Base-by-base conservation (phyloP, 1,140 invertebrate species). In the Lepidostoma basale region DNA sequence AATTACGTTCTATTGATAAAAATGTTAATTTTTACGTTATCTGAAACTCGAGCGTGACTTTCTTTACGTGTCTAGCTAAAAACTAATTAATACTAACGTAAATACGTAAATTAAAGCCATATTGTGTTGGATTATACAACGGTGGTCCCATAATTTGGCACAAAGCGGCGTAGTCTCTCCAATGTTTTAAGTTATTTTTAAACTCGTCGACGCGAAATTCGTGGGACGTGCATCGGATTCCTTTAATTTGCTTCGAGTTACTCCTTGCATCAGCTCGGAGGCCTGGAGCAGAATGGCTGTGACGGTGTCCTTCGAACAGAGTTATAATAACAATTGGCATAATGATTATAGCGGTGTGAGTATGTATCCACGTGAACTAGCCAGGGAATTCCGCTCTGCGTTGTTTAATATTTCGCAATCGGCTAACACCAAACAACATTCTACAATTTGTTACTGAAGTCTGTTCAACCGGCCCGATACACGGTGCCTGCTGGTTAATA, bases 151-250 rank as follows among this genome's bases (percentile, higher is more conserved):
- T 30, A 49, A 18, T 18, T 18, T n/a, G 10, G 10, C 20, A 28
- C 26, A 36, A 16, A 10, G 26, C 22, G 25, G 8, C 1, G 45
- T 22, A 42, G n/a, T 44, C 23, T 60, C 20, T 12, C 20, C 42
- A 23, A 42, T 44, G 20, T 60, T 60, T 60, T 25, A 39, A 14
- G 56, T 12, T 60, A 60, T 60, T 60, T 60, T 60, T 60, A 60
- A 42, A 25, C 39, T 5, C 4, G 56, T 42, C 36, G 30, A n/a
- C 14, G 5, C 18, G 18, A 59, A 22, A 9, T 40, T 26, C 56
- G 56, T 60, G 23, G 56, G 56, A 60, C 30, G 56, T 26, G 22
- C 36, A 60, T 26, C 14, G 8, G 18, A 23, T 25, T 60, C 22
- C 42, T 18, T n/a, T 8, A 3, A 42, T 60, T 60, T 40, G 23